Base-by-base conservation (phyloP, 2,113 vertebrate genomes). In the Gorsachius goisagi region DNA sequence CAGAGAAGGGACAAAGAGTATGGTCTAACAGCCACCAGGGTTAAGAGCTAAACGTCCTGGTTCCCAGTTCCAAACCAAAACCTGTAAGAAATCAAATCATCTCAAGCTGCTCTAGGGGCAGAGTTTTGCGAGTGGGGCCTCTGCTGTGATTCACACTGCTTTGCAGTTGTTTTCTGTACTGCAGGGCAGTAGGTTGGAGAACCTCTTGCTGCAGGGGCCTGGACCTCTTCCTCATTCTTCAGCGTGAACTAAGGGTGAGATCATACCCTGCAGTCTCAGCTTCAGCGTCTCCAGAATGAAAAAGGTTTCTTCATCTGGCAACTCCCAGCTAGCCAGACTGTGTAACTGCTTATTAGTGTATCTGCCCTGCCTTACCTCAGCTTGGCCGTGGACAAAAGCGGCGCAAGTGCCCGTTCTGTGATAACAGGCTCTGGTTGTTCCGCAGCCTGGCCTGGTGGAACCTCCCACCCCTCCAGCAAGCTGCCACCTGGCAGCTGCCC, bases 351-450 rank as follows among this genome's bases (percentile, higher is more conserved):
- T 23, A 23, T 12, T 8, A 24, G n/a, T 15, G 2, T 7, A 19
- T 4, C 37, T 60, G 50, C 53, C 59, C 56, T 49, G 85, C 64
- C 88, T 58, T 8, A 11, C 33, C 32, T 13, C 35, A 24, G 73
- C 56, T 45, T 5, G 2, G 52, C 62, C 0, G 1, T 4, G 47
- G 41, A 5, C 74, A 58, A 18, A 39, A 56, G 58, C 2, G 0
- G 22, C n/a, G 35, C 62, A 0, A n/a, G 37, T 11, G 63, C 35
- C 82, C 28, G 19, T 13, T 20, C 32, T 21, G 58, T 5, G 33
- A 5, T 2, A n/a, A 4, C 28, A 11, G 37, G 66, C 81, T 74
- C 41, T 4, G 73, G n/a, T 4, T 15, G 9, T 26, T 41, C 67
- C 2, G 0, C 53, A 30, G 75, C 56, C 64, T 9, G 37, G 33